These are phyloP conservation scores for Trachelus iudaicus DNA, from an alignment of 2,888 invertebrate genomes.

Conservation along the genomic window DNA sequence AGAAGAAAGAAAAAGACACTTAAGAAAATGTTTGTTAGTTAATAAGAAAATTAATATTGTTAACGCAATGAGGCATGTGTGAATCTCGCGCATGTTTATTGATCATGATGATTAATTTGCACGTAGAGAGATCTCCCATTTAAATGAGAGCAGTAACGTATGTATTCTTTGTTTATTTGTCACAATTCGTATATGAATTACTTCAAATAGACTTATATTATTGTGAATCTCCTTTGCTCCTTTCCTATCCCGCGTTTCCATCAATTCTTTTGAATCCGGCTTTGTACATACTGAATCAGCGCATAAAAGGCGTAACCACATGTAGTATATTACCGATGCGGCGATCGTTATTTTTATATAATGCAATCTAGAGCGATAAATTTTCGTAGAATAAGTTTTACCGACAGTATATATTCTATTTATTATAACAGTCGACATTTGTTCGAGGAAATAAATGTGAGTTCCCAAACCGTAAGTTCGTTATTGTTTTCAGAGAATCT, in stretches of 20 bases:
- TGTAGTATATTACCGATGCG: constrained; percentile 29
- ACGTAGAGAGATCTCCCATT: neutral
- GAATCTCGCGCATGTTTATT: neutral
- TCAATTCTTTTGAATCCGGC: neutral
- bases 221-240: neutral
- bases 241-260: neutral
- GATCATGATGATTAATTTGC: neutral
- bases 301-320: neutral
- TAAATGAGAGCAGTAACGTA: neutral
- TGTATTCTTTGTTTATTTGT: neutral
- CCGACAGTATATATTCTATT: constrained; percentile 23
- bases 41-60: neutral
- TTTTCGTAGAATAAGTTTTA: constrained; percentile 17
- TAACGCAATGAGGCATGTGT: neutral
- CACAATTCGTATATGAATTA: neutral
- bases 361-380: constrained; percentile 18
- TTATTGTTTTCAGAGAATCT: neutral
- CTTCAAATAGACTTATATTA: neutral
- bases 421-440: constrained; percentile 22
- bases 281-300: neutral
- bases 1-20: neutral
- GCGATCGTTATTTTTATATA: constrained; percentile 33
- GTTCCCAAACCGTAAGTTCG: constrained; percentile 2
- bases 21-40: neutral
- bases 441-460: constrained; percentile 25